phyloP scores from a whole-genome alignment of 2,888 invertebrate species.

The Nebria brevicollis region DNA sequence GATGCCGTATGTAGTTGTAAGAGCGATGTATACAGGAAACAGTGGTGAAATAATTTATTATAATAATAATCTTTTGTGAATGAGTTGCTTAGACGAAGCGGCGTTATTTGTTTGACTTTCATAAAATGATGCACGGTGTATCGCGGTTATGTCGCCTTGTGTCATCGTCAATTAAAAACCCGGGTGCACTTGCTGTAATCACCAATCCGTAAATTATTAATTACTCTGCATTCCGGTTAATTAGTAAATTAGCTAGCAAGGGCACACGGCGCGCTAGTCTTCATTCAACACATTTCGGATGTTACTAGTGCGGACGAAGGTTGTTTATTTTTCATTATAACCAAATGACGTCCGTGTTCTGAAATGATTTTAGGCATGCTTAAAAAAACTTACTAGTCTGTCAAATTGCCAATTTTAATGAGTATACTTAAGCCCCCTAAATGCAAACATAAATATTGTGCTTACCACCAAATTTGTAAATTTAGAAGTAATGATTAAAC shows the following conservation, averaged over 20 bases:
- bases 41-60: not conserved
- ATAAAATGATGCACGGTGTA: not conserved
- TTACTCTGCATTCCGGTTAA: conserved; percentile 26
- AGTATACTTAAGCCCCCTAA: not conserved
- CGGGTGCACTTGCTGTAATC: conserved; percentile 16
- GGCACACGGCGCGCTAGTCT: not conserved
- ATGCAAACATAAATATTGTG: not conserved
- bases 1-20: not conserved
- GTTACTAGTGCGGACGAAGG: not conserved
- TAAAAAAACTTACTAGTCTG: not conserved
- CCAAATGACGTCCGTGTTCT: not conserved
- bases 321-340: not conserved
- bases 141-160: conserved; percentile 15
- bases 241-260: conserved; percentile 15
- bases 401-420: not conserved
- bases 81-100: not conserved
- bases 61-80: not conserved
- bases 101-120: not conserved
- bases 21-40: not conserved
- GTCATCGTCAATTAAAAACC: conserved; percentile 27
- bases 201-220: conserved; percentile 30
- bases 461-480: no score
- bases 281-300: not conserved
- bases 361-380: not conserved
- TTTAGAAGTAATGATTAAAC: no score